A percentile compares a stretch with the other conserved stretches of the same genome.
Evolutionary conservation across 2,113 vertebrate genomes (phyloP).

Genomic region (Chaetura pelagica): DNA sequence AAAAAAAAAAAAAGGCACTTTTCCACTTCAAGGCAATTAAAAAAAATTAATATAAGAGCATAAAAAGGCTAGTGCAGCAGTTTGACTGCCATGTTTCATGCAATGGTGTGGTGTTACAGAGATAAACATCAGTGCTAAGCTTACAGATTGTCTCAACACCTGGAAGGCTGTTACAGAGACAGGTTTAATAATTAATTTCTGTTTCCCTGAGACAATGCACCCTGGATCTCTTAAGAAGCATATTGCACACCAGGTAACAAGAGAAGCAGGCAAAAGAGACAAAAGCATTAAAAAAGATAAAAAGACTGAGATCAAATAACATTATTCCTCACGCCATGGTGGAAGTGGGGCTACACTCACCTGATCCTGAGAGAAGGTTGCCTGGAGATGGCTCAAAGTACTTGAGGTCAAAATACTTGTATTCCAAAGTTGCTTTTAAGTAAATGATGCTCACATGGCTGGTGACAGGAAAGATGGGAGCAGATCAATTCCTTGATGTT

Average conservation of each 20-base stretch:
- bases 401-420: conserved; percentile 28
- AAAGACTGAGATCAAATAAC: conserved; percentile 35
- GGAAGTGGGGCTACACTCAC: background rate
- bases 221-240: background rate
- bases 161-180: conserved; percentile 38
- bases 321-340: background rate
- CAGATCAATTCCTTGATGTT: background rate
- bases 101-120: background rate
- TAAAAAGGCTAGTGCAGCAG: background rate
- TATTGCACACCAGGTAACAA: background rate
- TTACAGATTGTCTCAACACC: conserved; percentile 58
- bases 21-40: background rate
- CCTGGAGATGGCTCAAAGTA: background rate
- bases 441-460: background rate
- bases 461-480: background rate
- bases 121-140: conserved; percentile 43
- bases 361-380: background rate
- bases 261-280: conserved; percentile 15
- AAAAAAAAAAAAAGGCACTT: background rate
- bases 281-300: conserved; percentile 30
- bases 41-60: background rate
- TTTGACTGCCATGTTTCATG: background rate
- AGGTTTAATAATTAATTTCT: conserved; percentile 62
- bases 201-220: conserved; percentile 8
- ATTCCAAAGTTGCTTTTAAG: conserved; percentile 1